Evolutionary conservation across 1,140 invertebrate species (phyloP), one percentile per base, ranked within the genome.

Genomic region (Trichonephila clavipes): DNA sequence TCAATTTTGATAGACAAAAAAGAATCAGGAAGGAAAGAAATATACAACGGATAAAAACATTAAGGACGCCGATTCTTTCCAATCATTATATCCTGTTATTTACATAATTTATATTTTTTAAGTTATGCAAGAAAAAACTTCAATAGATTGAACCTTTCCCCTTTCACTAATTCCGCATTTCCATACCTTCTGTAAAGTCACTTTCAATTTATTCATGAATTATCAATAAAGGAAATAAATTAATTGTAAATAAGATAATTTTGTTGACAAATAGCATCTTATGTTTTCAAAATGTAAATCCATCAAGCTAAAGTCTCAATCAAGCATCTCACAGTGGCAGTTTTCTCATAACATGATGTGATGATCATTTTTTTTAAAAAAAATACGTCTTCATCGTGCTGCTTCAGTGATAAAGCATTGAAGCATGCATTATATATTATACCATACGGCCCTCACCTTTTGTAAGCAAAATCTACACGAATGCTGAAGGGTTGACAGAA

Each of bases 401-500:
- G 28, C 61, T 88, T 62, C 86, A 92, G 24, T 77, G 62, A 59
- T 28, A 59, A 86, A 24, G 59, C 90, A 86, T 66, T 86, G 81
- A 87, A 87, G 91, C 91, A 77, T 92, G 91, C 24, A 92, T 34
- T 69, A 92, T 92, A 92, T 87, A 87, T 92, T 87, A 87, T 82
- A 82, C 19, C n/a, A 34, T 61, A 44, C 40, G n/a, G 40, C 19
- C 62, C 28, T 64, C 24, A 77, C 44, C 89, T 82, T 90, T 90
- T 82, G 77, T 90, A 82, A 69, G 89, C 58, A 90, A 90, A 90
- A 81, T 90, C 61, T 85, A 85, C 90, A 66, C 66, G 58, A 66
- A 66, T 87, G 91, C 28, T 92, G 83, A 92, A 86, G 62, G 82
- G 66, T 24, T 87, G 83, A 72, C 64, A 59, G 82, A 87, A 62